phyloP scores from a whole-genome alignment of 2,888 invertebrate genomes.

The Acleris cristana region DNA sequence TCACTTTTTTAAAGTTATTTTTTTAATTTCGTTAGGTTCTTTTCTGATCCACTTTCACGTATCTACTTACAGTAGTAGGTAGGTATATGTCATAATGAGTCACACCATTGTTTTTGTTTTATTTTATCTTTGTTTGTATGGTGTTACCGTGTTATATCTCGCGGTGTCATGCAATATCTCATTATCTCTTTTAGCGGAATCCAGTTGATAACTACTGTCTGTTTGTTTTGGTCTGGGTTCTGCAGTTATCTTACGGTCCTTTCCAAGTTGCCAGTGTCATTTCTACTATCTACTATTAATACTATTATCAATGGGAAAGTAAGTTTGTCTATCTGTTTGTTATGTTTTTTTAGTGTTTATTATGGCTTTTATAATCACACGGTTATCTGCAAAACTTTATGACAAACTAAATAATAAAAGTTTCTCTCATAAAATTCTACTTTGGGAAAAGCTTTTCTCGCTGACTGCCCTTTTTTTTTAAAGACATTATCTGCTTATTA shows the following conservation, averaged over 20 bases:
- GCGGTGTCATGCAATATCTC: conserved; percentile 15
- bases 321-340: background rate
- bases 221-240: conserved; percentile 14
- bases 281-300: too few relatives aligned
- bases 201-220: conserved; percentile 1
- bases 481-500: too few relatives aligned
- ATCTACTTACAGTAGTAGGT: conserved; percentile 36
- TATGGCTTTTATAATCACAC: too few relatives aligned
- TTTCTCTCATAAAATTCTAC: too few relatives aligned
- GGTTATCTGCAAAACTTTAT: too few relatives aligned
- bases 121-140: conserved; percentile 33
- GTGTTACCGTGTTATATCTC: conserved; percentile 15
- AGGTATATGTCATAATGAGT: conserved; percentile 33
- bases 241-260: background rate
- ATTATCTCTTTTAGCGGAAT: conserved; percentile 23
- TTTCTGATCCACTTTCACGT: conserved; percentile 34
- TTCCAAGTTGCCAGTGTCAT: too few relatives aligned
- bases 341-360: too few relatives aligned
- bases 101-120: conserved; percentile 11
- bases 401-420: too few relatives aligned
- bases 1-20: conserved; percentile 42
- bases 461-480: too few relatives aligned
- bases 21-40: conserved; percentile 30
- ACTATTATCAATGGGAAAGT: background rate
- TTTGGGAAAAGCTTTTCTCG: too few relatives aligned